Evolutionary conservation across 2,113 vertebrate species (phyloP).

Genomic region (Anhinga rufa): DNA sequence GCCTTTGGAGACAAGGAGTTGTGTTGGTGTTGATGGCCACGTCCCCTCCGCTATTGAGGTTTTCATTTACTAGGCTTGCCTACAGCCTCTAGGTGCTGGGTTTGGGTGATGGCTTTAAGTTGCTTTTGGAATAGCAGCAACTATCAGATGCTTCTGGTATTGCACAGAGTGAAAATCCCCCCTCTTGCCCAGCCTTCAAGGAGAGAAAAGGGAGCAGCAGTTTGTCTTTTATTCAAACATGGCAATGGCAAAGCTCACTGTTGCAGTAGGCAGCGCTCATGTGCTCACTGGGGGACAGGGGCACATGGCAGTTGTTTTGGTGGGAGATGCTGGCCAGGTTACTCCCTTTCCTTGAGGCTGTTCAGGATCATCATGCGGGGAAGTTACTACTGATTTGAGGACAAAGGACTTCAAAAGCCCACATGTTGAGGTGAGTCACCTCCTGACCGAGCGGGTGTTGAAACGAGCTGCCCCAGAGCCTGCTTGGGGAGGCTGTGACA

Average conservation of each 20-base stretch:
- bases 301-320: neutral
- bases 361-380: neutral
- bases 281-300: neutral
- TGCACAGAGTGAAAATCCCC: accelerated
- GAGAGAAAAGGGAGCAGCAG: neutral
- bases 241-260: neutral
- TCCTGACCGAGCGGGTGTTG: neutral
- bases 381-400: neutral
- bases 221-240: neutral
- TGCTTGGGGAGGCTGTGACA: neutral
- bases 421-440: accelerated
- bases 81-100: neutral
- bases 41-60: neutral
- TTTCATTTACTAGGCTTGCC: neutral
- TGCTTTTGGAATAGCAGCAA: neutral
- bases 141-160: neutral
- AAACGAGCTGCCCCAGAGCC: neutral
- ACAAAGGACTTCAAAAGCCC: neutral
- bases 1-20: neutral
- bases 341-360: neutral
- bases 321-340: neutral
- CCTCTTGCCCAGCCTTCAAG: neutral
- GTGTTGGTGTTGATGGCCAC: neutral
- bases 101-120: neutral
- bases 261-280: accelerated